Evolutionary conservation across 2,888 invertebrate species (phyloP).

Genomic region (Bhutanitis thaidina): DNA sequence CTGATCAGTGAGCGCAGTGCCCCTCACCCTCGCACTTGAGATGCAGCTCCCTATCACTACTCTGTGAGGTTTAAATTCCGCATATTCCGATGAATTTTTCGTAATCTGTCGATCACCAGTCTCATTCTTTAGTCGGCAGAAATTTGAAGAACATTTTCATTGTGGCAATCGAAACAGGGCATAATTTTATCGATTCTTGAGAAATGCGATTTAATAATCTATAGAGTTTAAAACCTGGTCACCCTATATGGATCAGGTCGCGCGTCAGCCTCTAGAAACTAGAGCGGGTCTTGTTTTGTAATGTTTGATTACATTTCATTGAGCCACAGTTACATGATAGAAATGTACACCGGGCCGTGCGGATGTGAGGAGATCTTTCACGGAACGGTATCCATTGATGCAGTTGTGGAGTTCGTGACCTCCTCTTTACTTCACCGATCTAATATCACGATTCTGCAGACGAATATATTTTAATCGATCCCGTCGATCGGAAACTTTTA

Average conservation of each 20-base stretch:
- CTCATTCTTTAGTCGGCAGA: too few species aligned
- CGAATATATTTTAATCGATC: conserved; percentile 13
- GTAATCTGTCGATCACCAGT: too few species aligned
- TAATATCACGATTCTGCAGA: conserved; percentile 1
- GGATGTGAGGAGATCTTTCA: conserved; percentile 14
- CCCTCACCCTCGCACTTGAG: too few species aligned
- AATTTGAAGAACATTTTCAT: too few species aligned
- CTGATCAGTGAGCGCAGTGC: too few species aligned
- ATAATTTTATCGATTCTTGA: too few species aligned
- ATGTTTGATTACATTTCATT: conserved; percentile 54
- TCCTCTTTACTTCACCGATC: conserved; percentile 6
- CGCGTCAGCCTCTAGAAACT: conserved; percentile 33
- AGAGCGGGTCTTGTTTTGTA: conserved; percentile 42
- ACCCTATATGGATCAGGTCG: conserved; percentile 26
- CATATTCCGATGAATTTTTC: too few species aligned
- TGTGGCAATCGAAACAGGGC: too few species aligned
- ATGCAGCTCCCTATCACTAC: too few species aligned
- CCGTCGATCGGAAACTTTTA: background rate
- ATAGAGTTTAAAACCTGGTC: background rate
- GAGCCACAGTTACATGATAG: conserved; percentile 23
- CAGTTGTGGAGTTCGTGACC: conserved; percentile 15
- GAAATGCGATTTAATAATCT: too few species aligned
- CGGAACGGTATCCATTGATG: conserved; percentile 16
- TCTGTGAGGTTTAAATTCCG: too few species aligned
- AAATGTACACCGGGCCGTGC: conserved; percentile 7